phyloP scores from a whole-genome alignment of 1,140 invertebrate species.

The Pseudomyrmex gracilis region DNA sequence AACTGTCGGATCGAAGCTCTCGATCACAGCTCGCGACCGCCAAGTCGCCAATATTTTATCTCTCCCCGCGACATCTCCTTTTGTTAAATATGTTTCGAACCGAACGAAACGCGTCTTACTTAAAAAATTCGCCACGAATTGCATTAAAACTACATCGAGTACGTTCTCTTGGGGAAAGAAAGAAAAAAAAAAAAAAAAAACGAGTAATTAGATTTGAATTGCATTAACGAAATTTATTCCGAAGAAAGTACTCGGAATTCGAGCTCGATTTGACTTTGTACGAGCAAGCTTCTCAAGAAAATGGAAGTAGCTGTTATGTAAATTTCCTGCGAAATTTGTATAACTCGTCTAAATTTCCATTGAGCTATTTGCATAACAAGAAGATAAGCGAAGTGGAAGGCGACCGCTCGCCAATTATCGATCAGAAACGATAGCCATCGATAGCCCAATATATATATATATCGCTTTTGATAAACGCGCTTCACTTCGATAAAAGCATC shows the following conservation, averaged over 20 bases:
- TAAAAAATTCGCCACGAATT: too few species aligned
- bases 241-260: not conserved
- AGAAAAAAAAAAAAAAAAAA: too few species aligned
- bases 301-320: not conserved
- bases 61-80: too few species aligned
- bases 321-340: constrained; percentile 10
- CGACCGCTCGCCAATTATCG: not conserved
- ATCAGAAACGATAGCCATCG: not conserved
- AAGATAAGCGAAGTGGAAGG: not conserved
- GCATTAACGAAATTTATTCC: constrained; percentile 1
- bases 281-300: not conserved
- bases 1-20: constrained; percentile 20
- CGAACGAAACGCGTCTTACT: too few species aligned
- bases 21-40: constrained; percentile 1
- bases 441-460: constrained; percentile 3
- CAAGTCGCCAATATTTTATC: not conserved
- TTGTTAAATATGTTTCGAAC: too few species aligned
- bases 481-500: constrained; percentile 29
- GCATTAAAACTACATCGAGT: too few species aligned
- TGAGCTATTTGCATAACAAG: constrained; percentile 19
- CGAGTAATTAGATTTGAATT: not conserved
- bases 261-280: constrained; percentile 6
- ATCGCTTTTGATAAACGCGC: constrained; percentile 33
- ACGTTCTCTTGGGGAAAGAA: too few species aligned
- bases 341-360: constrained; percentile 27